Evolutionary conservation across 2,797 vertebrate species (phyloP), one percentile per base, ranked within the genome.

Genomic region (Picus viridis): DNA sequence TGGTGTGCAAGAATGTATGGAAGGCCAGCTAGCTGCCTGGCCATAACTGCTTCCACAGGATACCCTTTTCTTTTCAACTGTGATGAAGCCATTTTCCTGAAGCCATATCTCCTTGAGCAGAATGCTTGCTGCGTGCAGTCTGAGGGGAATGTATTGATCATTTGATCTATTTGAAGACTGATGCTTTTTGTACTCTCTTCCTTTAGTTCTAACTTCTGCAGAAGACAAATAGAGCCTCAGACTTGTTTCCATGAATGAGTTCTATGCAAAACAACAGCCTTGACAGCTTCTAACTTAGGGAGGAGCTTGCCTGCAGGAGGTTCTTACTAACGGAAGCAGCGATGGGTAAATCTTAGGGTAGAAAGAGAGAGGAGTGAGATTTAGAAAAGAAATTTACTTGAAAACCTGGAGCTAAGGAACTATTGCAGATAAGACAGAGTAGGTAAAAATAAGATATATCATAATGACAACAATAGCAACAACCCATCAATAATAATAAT

Each of bases 61-160:
- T 57, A 73, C n/a, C 29, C 53, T 54, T 29, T 91, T 67, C 67
- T 86, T 43, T 49, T 76, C 65, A 58, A 12, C 74, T 74, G 1
- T 5, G 65, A 92, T 79, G 43, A 92, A 90, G 41, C 18, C 12
- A 26, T 92, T 65, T 92, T 93, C 69, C 77, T 57, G 56, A 84
- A 86, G 80, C 61, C 51, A 11, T 2, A 17, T 39, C 80, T 92
- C 64, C 61, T 81, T 58, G 22, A 86, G 68, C 72, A 63, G 57
- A 86, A 88, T 82, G 74, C 85, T 89, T 90, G 83, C 87, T 94
- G 74, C 64, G 49, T 92, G 83, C 57, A 73, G 17, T 88, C 7
- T 86, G 83, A 90, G 69, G 77, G 83, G 26, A 18, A 68, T 91
- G 80, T 91, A 95, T 84, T 86, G 83, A 93, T 72, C 30, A 88